phyloP scores from a whole-genome alignment of 37 sponge, comb jelly and placozoan genomes.

The Geodia barretti region DNA sequence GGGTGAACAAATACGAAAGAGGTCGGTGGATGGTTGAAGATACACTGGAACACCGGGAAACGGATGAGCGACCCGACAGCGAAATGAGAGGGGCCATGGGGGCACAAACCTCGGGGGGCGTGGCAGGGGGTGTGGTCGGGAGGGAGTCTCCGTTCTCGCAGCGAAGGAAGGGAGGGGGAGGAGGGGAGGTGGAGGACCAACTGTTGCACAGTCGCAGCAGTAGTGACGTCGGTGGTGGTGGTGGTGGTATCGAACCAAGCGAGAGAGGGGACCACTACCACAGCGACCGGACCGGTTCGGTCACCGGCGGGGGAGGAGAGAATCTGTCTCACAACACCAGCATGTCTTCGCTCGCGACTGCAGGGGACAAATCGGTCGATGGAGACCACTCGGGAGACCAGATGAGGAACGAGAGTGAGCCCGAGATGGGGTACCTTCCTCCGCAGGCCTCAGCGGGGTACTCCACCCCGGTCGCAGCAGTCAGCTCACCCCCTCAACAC shows the following conservation, averaged over 20 bases:
- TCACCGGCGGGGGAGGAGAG: background rate
- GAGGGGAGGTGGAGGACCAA: background rate
- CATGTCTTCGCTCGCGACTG: constrained; percentile 11
- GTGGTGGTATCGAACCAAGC: background rate
- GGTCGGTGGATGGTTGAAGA: constrained; percentile 34
- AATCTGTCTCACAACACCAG: constrained; percentile 37
- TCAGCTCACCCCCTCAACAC: background rate
- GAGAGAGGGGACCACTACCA: constrained; percentile 16
- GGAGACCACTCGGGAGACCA: background rate
- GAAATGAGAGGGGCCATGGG: background rate
- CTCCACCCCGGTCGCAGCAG: too few relatives aligned
- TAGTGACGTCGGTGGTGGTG: constrained; percentile 20
- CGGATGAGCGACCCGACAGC: constrained; percentile 17
- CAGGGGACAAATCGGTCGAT: constrained; percentile 18
- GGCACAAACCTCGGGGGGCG: background rate
- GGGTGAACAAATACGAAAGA: constrained; percentile 32
- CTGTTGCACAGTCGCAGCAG: constrained; percentile 6
- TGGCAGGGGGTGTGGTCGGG: background rate
- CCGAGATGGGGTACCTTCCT: background rate
- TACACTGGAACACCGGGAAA: background rate
- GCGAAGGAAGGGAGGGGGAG: background rate
- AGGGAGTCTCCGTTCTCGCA: background rate
- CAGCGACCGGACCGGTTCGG: constrained; percentile 36
- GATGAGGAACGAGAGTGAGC: background rate
- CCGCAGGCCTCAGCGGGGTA: background rate